A percentile compares a stretch with the other conserved stretches of the same genome.
Evolutionary conservation across 1,140 invertebrate species (phyloP).

Genomic region (Samia ricini): DNA sequence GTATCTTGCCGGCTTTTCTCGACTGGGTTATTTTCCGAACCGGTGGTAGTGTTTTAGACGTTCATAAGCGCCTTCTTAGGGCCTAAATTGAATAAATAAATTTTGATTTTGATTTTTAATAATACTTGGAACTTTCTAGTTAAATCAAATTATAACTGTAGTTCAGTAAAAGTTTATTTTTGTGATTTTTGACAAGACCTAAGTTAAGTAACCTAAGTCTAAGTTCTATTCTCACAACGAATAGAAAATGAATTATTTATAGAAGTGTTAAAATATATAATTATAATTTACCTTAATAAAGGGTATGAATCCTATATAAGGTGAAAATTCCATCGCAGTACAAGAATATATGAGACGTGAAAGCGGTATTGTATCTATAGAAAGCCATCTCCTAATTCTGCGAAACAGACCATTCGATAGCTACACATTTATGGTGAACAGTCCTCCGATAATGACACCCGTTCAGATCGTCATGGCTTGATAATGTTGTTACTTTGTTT

Average conservation of each 20-base stretch:
- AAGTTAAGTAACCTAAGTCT: too few relatives aligned
- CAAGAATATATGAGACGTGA: slow-evolving; percentile 5
- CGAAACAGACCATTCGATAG: slow-evolving; percentile 18
- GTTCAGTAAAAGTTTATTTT: not conserved
- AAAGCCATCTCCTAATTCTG: slow-evolving; percentile 17
- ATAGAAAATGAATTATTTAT: not conserved
- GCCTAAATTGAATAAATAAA: too few relatives aligned
- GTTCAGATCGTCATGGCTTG: slow-evolving; percentile 35
- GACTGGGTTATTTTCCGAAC: too few relatives aligned
- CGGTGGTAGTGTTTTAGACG: too few relatives aligned
- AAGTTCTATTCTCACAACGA: not conserved
- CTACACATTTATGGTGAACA: slow-evolving; percentile 21
- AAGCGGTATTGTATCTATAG: slow-evolving; percentile 7
- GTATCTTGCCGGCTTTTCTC: too few relatives aligned
- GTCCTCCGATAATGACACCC: slow-evolving; percentile 30
- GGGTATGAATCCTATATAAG: not conserved
- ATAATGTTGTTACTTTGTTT: slow-evolving; percentile 33
- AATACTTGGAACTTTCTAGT: not conserved
- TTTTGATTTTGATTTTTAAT: too few relatives aligned
- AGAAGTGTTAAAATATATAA: not conserved
- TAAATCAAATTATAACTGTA: not conserved
- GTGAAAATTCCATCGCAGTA: not conserved
- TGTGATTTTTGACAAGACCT: too few relatives aligned
- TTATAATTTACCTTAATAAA: not conserved
- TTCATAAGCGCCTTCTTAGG: too few relatives aligned